Evolutionary conservation across 2,888 invertebrate genomes (phyloP).

Genomic region (Eustalomyia histrio): DNA sequence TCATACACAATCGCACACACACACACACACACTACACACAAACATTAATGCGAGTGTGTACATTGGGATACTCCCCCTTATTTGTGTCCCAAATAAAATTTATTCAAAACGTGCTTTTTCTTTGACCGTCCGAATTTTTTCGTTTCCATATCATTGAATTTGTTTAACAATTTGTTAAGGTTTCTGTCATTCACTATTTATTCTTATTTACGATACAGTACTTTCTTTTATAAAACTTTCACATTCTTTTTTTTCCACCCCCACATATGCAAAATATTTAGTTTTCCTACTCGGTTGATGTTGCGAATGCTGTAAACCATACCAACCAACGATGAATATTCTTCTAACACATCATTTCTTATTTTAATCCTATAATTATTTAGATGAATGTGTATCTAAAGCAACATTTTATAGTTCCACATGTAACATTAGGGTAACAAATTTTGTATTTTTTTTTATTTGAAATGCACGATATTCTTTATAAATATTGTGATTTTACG

Average conservation of each 20-base stretch:
- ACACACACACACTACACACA: too few species aligned
- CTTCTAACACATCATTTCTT: slow-evolving; percentile 37
- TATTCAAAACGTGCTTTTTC: slow-evolving; percentile 44
- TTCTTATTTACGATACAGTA: slow-evolving; percentile 11
- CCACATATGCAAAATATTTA: slow-evolving; percentile 42
- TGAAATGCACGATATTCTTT: too few species aligned
- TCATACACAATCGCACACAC: not conserved
- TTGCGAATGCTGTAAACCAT: slow-evolving; percentile 15
- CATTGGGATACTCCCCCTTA: not conserved
- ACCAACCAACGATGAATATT: not conserved
- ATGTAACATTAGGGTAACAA: not conserved
- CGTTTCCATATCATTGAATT: slow-evolving; percentile 46
- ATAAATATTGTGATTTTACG: too few species aligned
- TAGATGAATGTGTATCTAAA: slow-evolving; percentile 45
- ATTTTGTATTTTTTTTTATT: too few species aligned
- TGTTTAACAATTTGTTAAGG: slow-evolving; percentile 47
- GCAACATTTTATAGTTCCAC: slow-evolving; percentile 32
- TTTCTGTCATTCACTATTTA: slow-evolving; percentile 37
- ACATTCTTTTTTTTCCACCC: slow-evolving; percentile 28
- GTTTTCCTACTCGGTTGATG: slow-evolving; percentile 5
- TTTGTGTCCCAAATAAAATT: not conserved
- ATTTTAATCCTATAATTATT: slow-evolving; percentile 47
- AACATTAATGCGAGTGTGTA: slow-evolving; percentile 7
- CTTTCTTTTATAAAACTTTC: not conserved
- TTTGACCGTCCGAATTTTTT: slow-evolving; percentile 23